Evolutionary conservation across 30 jellyfish, hydroid and myxozoan species (phyloP).

Genomic region (Haliclystus octoradiatus): DNA sequence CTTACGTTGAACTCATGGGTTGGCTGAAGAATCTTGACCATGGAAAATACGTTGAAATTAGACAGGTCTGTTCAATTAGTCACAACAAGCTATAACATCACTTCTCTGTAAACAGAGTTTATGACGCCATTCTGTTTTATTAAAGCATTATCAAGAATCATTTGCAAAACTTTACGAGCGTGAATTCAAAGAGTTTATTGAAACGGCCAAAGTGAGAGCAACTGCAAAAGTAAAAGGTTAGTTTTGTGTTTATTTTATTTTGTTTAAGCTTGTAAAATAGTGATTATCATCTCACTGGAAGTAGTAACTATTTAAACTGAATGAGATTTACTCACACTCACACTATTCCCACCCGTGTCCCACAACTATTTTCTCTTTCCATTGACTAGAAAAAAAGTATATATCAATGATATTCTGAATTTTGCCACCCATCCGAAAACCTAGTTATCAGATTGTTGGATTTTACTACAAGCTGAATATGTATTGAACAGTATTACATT

Average conservation of each 20-base stretch:
- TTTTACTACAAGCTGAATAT: too few relatives aligned
- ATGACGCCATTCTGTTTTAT: neutral
- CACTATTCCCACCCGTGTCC: too few relatives aligned
- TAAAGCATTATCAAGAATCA: constrained; percentile 73
- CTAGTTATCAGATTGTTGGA: too few relatives aligned
- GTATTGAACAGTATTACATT: too few relatives aligned
- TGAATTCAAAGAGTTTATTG: constrained; percentile 67
- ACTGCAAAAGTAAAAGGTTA: constrained; percentile 67
- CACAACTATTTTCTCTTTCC: too few relatives aligned
- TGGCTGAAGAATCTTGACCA: constrained; percentile 88
- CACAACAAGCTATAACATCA: too few relatives aligned
- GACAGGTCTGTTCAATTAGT: constrained; percentile 27
- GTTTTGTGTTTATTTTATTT: neutral
- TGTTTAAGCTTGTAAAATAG: neutral
- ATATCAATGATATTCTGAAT: too few relatives aligned
- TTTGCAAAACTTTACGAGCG: constrained; percentile 54
- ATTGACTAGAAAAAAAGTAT: too few relatives aligned
- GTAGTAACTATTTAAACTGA: too few relatives aligned
- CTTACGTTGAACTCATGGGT: constrained; percentile 84
- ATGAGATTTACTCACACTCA: too few relatives aligned
- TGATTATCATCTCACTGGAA: neutral
- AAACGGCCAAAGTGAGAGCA: constrained; percentile 59
- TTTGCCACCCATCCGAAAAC: too few relatives aligned
- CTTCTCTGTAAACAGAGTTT: too few relatives aligned
- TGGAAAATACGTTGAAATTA: constrained; percentile 51